These are phyloP conservation scores for Euzetes globulus DNA, from an alignment of 2,888 invertebrate species.

Conservation along the genomic window DNA sequence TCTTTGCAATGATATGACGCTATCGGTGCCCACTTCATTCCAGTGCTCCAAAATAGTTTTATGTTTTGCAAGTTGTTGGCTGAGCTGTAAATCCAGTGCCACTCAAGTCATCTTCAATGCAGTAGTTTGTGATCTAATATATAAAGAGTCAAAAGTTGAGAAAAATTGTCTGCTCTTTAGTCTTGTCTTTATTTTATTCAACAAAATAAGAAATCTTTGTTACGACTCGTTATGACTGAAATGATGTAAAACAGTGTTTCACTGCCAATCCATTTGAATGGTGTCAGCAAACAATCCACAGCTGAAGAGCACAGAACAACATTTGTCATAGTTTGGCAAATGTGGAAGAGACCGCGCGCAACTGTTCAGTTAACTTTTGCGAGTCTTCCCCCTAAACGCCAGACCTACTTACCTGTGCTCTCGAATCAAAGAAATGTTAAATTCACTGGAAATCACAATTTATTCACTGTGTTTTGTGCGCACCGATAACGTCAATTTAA, in stretches of 20 bases:
- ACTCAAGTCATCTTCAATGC: background rate
- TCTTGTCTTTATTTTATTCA: too few species aligned
- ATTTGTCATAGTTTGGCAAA: constrained; percentile 18
- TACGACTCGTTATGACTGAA: constrained; percentile 7
- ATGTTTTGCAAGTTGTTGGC: background rate
- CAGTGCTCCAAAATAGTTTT: background rate
- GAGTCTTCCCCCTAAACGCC: background rate
- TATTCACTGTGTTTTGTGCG: background rate
- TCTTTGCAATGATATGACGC: background rate
- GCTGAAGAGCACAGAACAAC: background rate
- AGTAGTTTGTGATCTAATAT: background rate
- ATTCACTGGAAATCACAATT: background rate
- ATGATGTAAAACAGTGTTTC: background rate
- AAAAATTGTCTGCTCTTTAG: background rate
- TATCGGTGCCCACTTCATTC: constrained; percentile 1
- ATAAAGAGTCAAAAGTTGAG: background rate
- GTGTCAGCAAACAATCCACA: constrained; percentile 15
- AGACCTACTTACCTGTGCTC: constrained; percentile 15
- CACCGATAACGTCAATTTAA: background rate
- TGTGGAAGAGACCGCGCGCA: constrained; percentile 9
- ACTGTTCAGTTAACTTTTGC: background rate
- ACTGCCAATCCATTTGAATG: background rate
- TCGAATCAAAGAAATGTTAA: background rate
- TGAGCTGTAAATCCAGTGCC: background rate
- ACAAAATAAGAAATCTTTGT: background rate